phyloP scores from a whole-genome alignment of 1,140 invertebrate species.

The Saccostrea cuccullata region DNA sequence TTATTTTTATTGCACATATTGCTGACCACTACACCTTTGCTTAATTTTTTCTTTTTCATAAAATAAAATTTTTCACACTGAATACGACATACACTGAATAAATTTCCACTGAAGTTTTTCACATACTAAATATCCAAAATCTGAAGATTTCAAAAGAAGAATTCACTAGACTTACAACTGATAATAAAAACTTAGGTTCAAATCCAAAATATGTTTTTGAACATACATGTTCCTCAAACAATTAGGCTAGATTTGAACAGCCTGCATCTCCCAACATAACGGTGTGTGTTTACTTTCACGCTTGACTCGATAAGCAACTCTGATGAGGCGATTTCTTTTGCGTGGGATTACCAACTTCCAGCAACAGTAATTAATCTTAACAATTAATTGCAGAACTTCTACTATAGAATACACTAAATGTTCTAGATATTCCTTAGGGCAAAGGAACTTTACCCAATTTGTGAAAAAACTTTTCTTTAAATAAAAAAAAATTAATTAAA shows the following conservation, averaged over 20 bases:
- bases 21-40: neutral
- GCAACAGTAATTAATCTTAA: neutral
- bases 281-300: constrained; percentile 11
- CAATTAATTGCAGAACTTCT: neutral
- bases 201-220: neutral
- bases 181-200: neutral
- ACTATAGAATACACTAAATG: neutral
- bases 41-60: neutral
- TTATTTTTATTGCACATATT: neutral
- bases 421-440: neutral
- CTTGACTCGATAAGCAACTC: neutral
- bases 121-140: neutral
- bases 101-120: neutral
- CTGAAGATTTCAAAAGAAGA: neutral
- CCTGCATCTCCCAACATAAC: neutral
- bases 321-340: neutral
- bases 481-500: neutral
- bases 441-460: neutral
- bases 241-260: neutral
- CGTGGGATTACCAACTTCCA: neutral
- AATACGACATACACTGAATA: neutral
- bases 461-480: neutral
- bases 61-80: neutral
- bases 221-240: neutral
- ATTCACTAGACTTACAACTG: neutral